Evolutionary conservation across 2,888 invertebrate genomes (phyloP).

Genomic region (Melinopterus prodromus): DNA sequence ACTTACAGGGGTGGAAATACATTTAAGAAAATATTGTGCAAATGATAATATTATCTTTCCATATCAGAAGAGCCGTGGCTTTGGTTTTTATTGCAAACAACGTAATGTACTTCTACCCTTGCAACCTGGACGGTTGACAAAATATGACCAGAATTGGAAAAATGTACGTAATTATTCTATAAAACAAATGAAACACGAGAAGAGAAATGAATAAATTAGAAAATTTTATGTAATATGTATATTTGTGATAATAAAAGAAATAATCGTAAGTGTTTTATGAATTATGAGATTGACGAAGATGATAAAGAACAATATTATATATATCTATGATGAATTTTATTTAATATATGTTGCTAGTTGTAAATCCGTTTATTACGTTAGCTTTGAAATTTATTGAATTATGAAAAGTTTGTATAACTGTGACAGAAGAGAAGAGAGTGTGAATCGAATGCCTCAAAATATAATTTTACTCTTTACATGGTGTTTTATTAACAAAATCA

Average conservation of each 20-base stretch:
- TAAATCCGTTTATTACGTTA: constrained; percentile 27
- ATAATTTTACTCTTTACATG: constrained; percentile 25
- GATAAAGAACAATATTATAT: constrained; percentile 10
- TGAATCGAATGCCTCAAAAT: constrained; percentile 25
- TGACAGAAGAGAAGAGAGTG: constrained; percentile 17
- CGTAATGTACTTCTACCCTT: background rate
- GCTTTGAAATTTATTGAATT: constrained; percentile 12
- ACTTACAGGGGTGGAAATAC: background rate
- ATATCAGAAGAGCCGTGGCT: background rate
- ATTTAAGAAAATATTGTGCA: background rate
- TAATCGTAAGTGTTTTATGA: constrained; percentile 4
- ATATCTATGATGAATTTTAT: constrained; percentile 29
- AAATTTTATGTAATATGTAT: constrained; percentile 15
- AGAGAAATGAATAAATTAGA: constrained; percentile 5
- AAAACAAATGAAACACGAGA: background rate
- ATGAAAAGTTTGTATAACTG: background rate
- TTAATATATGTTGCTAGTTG: constrained; percentile 30
- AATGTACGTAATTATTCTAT: constrained; percentile 18
- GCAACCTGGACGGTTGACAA: background rate
- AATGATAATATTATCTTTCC: background rate
- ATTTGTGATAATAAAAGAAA: constrained; percentile 9
- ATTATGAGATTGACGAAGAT: background rate
- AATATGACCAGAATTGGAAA: background rate
- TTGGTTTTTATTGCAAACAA: background rate
- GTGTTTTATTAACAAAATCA: constrained; percentile 15